These are phyloP conservation scores for Psilanteris sp. DNA, from an alignment of 1,140 invertebrate species.

Conservation along the genomic window DNA sequence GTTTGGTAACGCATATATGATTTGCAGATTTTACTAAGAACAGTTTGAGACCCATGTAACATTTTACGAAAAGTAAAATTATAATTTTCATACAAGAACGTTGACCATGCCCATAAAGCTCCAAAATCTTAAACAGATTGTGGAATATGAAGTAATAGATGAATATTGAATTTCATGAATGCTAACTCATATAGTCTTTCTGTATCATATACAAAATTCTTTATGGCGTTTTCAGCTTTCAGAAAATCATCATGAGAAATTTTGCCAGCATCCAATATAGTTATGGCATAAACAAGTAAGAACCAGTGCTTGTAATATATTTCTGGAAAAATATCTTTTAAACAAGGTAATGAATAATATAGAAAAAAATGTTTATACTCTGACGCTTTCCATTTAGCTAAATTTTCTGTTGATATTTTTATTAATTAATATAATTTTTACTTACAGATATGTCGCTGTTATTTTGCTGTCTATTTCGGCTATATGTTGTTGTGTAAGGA, in stretches of 20 bases:
- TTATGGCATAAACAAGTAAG: conserved; percentile 26
- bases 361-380: conserved; percentile 38
- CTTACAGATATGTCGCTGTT: too few species aligned
- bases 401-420: conserved; percentile 35
- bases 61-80: conserved; percentile 45
- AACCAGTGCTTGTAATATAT: conserved; percentile 35
- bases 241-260: conserved; percentile 18
- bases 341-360: conserved; percentile 23
- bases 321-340: conserved; percentile 12
- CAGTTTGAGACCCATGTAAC: conserved; percentile 35
- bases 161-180: conserved; percentile 52
- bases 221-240: conserved; percentile 15
- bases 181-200: conserved; percentile 25
- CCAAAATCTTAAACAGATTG: conserved; percentile 28
- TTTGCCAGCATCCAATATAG: conserved; percentile 34
- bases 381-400: conserved; percentile 57
- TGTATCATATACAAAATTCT: conserved; percentile 26
- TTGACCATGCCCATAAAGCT: conserved; percentile 45
- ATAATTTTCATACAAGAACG: conserved; percentile 46
- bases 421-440: too few species aligned
- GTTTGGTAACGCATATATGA: conserved; percentile 30
- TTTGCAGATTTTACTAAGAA: conserved; percentile 40
- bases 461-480: too few species aligned
- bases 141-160: conserved; percentile 43
- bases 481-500: too few species aligned